These are phyloP conservation scores for Craterocephalus amniculus DNA, from an alignment of 2,797 vertebrate genomes.

Conservation along the genomic window DNA sequence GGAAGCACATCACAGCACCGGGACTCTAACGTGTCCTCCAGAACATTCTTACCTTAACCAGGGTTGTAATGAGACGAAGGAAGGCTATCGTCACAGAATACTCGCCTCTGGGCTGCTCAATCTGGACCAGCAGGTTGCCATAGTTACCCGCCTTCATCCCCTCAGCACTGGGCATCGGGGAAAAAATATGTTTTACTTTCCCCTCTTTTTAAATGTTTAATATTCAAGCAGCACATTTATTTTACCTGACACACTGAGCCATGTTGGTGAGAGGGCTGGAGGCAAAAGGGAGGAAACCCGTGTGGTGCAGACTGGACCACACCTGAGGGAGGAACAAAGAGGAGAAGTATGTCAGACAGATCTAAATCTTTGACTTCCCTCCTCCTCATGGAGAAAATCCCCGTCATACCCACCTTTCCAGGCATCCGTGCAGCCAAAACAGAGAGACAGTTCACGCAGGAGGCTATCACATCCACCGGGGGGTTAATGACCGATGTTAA, in stretches of 20 bases:
- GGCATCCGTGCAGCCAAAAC: constrained; percentile 94
- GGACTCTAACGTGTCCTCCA: neutral
- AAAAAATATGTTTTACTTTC: neutral
- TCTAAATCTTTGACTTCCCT: neutral
- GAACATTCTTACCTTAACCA: constrained; percentile 88
- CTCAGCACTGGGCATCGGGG: constrained; percentile 85
- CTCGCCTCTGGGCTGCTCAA: constrained; percentile 95
- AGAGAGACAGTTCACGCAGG: constrained; percentile 95
- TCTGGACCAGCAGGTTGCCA: constrained; percentile 92
- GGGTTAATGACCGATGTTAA: constrained; percentile 94
- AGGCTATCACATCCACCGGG: constrained; percentile 94
- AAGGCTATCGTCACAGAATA: constrained; percentile 94
- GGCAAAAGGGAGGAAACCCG: constrained; percentile 94
- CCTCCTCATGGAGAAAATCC: neutral
- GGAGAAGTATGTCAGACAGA: neutral
- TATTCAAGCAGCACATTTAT: constrained; percentile 63
- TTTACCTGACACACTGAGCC: constrained; percentile 91
- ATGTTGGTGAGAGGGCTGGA: constrained; percentile 89
- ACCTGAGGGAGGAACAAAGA: constrained; percentile 82
- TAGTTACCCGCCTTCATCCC: constrained; percentile 98
- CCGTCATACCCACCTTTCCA: constrained; percentile 85
- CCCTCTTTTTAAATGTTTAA: neutral
- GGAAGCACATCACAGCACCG: neutral
- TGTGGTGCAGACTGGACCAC: constrained; percentile 97
- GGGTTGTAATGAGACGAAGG: constrained; percentile 91